Conservation (phyloP, 1,140 invertebrate species). For the Lethocerus indicus region DNA sequence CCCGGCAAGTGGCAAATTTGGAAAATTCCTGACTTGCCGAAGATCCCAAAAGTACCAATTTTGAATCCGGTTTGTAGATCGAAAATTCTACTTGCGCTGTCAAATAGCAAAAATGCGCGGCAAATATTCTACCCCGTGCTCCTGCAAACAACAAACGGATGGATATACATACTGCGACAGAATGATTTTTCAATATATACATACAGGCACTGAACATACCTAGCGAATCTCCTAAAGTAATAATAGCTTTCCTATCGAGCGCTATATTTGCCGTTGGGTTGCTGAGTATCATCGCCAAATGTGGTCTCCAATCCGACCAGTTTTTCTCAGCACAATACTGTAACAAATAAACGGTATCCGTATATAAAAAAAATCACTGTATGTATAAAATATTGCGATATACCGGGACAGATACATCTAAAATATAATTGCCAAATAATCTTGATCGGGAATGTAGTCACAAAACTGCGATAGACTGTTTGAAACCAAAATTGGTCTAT, state of each 20-base stretch:
- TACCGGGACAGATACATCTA: no score
- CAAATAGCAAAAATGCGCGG: conserved; percentile 87
- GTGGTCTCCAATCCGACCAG: conserved; percentile 92
- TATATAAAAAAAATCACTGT: conserved; percentile 13
- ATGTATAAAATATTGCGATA: no score
- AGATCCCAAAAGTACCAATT: conserved; percentile 64
- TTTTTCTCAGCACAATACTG: conserved; percentile 64
- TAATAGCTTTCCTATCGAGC: conserved; percentile 66
- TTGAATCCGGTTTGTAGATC: conserved; percentile 38
- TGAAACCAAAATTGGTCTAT: no score
- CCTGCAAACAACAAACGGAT: conserved; percentile 21
- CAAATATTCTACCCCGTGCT: conserved; percentile 56
- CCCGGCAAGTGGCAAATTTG: conserved; percentile 63
- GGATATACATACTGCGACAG: neutral
- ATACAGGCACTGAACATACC: conserved; percentile 22
- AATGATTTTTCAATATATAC: neutral
- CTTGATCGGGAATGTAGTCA: no score
- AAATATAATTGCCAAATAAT: no score
- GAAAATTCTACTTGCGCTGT: conserved; percentile 67
- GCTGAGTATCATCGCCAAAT: conserved; percentile 85
- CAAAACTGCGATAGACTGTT: no score
- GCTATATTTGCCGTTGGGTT: conserved; percentile 66
- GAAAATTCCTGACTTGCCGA: conserved; percentile 38
- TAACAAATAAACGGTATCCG: conserved; percentile 18
- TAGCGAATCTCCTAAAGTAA: conserved; percentile 48